Base-by-base conservation (phyloP, 2,888 invertebrate species). In the Muschampia plurimacula region DNA sequence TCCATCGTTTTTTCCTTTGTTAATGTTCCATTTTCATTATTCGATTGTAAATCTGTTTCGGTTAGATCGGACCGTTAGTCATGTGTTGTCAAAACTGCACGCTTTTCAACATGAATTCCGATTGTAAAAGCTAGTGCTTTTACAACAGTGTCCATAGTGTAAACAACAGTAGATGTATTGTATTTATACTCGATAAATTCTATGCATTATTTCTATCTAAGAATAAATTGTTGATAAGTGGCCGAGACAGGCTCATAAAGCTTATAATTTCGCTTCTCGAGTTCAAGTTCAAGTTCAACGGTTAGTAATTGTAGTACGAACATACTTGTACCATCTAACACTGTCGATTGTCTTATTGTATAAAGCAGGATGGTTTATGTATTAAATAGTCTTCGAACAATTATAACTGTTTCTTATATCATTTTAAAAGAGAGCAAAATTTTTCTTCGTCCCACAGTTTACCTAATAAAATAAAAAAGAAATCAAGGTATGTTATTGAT, bases 1-100 rank as follows among this genome's bases (percentile, higher is more conserved):
- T 88, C 89, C 83, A 81, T 86, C 86, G 84, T 83, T 82, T 82
- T 83, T 84, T 81, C 83, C 82, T 85, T 88, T 87, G 85, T 87
- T 85, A 84, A 84, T 84, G 83, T 82, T 84, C 83, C 78, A 79
- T 81, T 83, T 83, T 84, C 83, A 84, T 83, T 85, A 82, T 83
- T 81, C 81, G 80, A 84, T 82, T 84, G 84, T 88, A 88, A 88
- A 88, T 87, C 85, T 85, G 83, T 85, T 83, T 79, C 79, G 76
- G 80, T 82, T 80, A 80, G 77, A 80, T 79, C 79, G 79, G 65
- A 73, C 65, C 63, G 71, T 69, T 70, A 72, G 72, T 74, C 74
- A 74, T 75, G 67, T 66, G 65, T 46, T 77, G 75, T 79, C 77
- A 75, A 77, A 76, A 73, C 73, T 76, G 72, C 71, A 70, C 60